Evolutionary conservation across 2,888 invertebrate species (phyloP).

Genomic region (Dysmachus trigonus): DNA sequence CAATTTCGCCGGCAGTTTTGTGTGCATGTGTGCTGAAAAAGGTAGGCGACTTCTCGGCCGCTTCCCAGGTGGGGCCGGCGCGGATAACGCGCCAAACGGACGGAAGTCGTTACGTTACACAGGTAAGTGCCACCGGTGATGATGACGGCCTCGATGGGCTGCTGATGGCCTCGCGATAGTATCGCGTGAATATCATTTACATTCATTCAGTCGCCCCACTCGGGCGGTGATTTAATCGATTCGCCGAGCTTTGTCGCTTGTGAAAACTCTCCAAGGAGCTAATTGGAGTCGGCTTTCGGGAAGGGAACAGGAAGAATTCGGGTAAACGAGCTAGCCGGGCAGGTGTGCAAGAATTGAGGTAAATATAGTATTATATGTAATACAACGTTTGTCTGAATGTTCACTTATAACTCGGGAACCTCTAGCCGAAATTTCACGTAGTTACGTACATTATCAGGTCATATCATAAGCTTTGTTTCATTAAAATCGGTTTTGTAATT

Average conservation of each 20-base stretch:
- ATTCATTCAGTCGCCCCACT: neutral
- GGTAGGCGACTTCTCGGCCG: neutral
- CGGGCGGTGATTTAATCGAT: neutral
- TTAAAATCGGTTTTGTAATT: too few relatives aligned
- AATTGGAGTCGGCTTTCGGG: neutral
- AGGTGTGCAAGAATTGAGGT: neutral
- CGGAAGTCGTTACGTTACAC: slow-evolving; percentile 26
- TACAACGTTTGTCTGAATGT: too few relatives aligned
- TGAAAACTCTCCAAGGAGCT: neutral
- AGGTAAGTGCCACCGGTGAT: neutral
- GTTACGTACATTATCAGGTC: too few relatives aligned
- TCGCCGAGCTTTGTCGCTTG: neutral
- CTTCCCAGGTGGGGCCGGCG: neutral
- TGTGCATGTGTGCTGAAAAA: too few relatives aligned
- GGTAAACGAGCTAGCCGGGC: neutral
- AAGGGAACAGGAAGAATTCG: neutral
- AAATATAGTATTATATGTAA: too few relatives aligned
- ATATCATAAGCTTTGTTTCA: too few relatives aligned
- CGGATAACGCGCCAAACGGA: neutral
- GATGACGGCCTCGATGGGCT: neutral
- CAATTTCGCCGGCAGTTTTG: slow-evolving; percentile 1
- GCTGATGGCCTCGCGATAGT: neutral
- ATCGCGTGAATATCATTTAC: slow-evolving; percentile 30
- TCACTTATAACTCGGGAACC: too few relatives aligned
- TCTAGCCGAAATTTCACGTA: too few relatives aligned